phyloP scores from a whole-genome alignment of 1,140 invertebrate genomes.

The Ephestia elutella region DNA sequence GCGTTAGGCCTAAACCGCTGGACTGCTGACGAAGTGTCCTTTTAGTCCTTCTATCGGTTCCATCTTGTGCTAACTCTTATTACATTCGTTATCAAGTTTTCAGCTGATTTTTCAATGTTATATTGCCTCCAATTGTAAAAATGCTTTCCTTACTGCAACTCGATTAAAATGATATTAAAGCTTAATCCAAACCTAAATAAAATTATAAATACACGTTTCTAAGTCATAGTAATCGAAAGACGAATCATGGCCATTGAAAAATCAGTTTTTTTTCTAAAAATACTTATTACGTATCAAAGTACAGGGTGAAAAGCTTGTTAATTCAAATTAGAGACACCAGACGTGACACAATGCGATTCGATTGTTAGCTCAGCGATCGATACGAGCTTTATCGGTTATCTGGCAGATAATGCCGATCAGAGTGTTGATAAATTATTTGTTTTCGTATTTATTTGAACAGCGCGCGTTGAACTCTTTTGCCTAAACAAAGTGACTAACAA shows the following conservation, averaged over 20 bases:
- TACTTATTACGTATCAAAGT: neutral
- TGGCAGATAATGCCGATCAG: constrained; percentile 19
- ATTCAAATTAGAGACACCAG: constrained; percentile 15
- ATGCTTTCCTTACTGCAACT: too few relatives aligned
- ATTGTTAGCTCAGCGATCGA: constrained; percentile 54
- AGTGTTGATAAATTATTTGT: constrained; percentile 37
- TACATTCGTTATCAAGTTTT: neutral
- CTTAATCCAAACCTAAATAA: neutral
- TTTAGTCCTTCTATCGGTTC: constrained; percentile 39
- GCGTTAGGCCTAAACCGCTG: constrained; percentile 56
- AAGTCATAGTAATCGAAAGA: too few relatives aligned
- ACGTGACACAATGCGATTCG: constrained; percentile 28
- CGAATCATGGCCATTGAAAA: neutral
- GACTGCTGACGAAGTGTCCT: constrained; percentile 56
- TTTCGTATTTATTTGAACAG: constrained; percentile 34
- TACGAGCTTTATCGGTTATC: constrained; percentile 52
- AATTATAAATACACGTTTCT: too few relatives aligned
- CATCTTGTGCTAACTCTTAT: constrained; percentile 45
- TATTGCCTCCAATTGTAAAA: neutral
- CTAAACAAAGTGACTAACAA: constrained; percentile 15
- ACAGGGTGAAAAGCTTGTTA: neutral
- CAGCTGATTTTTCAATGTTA: neutral
- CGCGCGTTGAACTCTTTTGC: constrained; percentile 70
- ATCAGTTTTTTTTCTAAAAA: neutral
- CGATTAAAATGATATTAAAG: neutral